A percentile compares a stretch with the other conserved stretches of the same genome.
Conservation (phyloP, 1,140 invertebrate genomes). For the Xylocopa sonorina region DNA sequence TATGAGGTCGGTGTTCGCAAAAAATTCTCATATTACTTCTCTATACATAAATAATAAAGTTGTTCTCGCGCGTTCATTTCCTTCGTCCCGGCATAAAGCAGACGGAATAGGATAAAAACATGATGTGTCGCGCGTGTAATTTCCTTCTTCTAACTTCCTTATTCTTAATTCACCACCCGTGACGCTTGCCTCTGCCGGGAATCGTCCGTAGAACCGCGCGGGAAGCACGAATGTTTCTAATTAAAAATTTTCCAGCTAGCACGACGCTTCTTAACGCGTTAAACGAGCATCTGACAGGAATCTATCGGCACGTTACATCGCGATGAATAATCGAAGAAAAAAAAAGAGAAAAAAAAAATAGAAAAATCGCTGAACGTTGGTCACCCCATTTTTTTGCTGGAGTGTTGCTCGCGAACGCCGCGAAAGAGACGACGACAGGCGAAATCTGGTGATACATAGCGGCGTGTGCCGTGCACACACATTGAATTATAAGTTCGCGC, state of each 20-base stretch:
- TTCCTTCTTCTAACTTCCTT: neutral
- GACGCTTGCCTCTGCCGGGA: too few species aligned
- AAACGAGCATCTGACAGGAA: too few species aligned
- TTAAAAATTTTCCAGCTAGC: too few species aligned
- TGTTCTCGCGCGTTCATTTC: constrained; percentile 10
- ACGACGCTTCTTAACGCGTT: neutral
- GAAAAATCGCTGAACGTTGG: neutral
- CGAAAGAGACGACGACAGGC: neutral
- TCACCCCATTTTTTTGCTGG: neutral
- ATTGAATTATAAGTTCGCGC: constrained; percentile 57
- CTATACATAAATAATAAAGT: constrained; percentile 57
- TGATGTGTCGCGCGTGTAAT: neutral
- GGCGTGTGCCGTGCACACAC: constrained; percentile 32
- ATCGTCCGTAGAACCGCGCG: too few species aligned
- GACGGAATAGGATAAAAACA: neutral
- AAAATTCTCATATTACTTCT: constrained; percentile 50
- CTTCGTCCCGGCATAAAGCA: neutral
- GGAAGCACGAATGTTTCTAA: too few species aligned
- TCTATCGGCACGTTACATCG: too few species aligned
- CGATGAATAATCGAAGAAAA: too few species aligned
- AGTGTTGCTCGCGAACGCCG: neutral
- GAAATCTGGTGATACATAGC: constrained; percentile 31
- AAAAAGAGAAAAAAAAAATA: too few species aligned
- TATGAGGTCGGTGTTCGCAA: constrained; percentile 47
- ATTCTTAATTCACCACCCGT: neutral